Conservation (phyloP, 1,140 invertebrate genomes). For the Bombus confusus region DNA sequence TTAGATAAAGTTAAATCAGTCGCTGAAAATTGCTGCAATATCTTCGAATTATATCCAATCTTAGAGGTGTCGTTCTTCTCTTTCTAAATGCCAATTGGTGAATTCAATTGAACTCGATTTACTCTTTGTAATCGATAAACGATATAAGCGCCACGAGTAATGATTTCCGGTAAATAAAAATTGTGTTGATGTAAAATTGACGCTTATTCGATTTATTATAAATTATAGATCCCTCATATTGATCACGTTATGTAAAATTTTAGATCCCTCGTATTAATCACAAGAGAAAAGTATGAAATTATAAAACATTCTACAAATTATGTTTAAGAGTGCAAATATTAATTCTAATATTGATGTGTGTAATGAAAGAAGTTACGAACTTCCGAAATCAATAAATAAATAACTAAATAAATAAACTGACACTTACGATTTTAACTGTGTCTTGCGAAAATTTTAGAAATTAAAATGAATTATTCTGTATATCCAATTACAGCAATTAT, state of each 20-base stretch:
- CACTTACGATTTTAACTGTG: not conserved
- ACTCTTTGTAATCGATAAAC: not conserved
- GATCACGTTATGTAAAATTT: too few species aligned
- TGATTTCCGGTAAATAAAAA: not conserved
- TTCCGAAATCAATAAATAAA: too few species aligned
- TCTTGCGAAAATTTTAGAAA: not conserved
- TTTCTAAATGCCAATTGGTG: not conserved
- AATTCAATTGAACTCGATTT: not conserved
- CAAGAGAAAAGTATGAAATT: too few species aligned
- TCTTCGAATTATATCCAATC: not conserved
- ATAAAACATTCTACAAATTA: too few species aligned
- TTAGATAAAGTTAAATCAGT: slow-evolving; percentile 17
- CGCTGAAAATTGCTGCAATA: slow-evolving; percentile 1
- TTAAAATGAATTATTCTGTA: not conserved
- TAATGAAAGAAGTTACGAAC: too few species aligned
- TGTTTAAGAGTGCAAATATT: too few species aligned
- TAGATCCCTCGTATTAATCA: too few species aligned
- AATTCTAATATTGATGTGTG: too few species aligned
- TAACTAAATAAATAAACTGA: not conserved
- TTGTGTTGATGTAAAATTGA: too few species aligned
- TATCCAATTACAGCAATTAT: not conserved
- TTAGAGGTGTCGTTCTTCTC: too few species aligned
- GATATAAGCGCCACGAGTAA: not conserved
- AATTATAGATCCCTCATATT: too few species aligned
- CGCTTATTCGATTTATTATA: too few species aligned